Evolutionary conservation across 1,140 invertebrate genomes (phyloP).

Genomic region (Drosophila rhopaloa): DNA sequence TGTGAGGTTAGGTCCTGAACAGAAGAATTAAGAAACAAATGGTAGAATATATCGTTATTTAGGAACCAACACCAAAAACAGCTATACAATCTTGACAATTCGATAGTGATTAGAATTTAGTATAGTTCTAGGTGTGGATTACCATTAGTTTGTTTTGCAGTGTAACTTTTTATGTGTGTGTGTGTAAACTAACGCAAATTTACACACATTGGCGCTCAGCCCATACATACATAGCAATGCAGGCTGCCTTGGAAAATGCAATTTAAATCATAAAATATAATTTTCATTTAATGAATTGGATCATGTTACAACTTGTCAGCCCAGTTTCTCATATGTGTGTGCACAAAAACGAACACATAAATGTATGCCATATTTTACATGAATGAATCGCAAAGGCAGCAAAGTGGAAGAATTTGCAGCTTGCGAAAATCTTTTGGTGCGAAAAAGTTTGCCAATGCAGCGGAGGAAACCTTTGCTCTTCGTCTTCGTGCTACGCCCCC

Average conservation of each 20-base stretch:
- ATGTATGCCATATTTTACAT: constrained; percentile 58
- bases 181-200: not conserved
- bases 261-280: constrained; percentile 81
- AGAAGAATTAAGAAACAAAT: too few species aligned
- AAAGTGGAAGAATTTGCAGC: constrained; percentile 69
- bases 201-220: not conserved
- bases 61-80: too few species aligned
- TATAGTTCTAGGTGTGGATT: too few species aligned
- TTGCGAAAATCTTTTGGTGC: constrained; percentile 63
- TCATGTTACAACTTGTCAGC: constrained; percentile 46
- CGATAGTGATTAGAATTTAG: too few species aligned
- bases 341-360: constrained; percentile 1
- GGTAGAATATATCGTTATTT: too few species aligned
- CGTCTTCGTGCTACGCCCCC: not conserved
- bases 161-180: too few species aligned
- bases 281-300: constrained; percentile 80
- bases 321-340: constrained; percentile 7
- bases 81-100: too few species aligned
- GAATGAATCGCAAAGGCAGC: constrained; percentile 66
- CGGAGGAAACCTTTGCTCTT: constrained; percentile 7
- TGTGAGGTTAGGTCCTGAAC: too few species aligned
- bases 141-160: too few species aligned
- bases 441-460: constrained; percentile 48
- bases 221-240: not conserved
- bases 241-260: constrained; percentile 54